Base-by-base conservation (phyloP, 2,888 invertebrate species). In the Globia sparganii region DNA sequence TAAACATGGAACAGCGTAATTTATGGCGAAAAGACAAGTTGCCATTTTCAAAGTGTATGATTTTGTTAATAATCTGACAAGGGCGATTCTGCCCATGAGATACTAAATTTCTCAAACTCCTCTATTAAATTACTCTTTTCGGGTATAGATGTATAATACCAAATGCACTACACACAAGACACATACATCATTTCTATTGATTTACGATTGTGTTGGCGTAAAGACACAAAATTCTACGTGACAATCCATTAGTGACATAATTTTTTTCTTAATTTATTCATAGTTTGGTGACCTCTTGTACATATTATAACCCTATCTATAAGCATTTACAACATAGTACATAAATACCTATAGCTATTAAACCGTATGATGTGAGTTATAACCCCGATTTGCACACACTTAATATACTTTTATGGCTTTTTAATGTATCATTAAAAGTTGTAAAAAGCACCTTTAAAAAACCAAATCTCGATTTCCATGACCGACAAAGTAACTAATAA, bases 301-400 rank as follows among this genome's bases (percentile, higher is more conserved):
- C 77, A 77, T 65, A 75, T 85, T 43, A 59, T 53, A 72, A 72
- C 34, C 61, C 43, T 62, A 84, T 77, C 71, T 79, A 37, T 59
- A 74, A 66, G 28, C 58, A 76, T 72, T 82, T 75, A 40, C 77
- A 74, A 77, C 72, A 28, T 1, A 65, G 43, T 71, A 81, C 68
- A 56, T 79, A 72, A 80, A 81, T 79, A n/a, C n/a, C n/a, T n/a
- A 67, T 64, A 78, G 37, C 70, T 56, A 82, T 85, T 80, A 85
- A 86, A 80, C 43, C 49, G 15, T 56, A 71, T 73, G 37, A 82
- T 72, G 72, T 59, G 21, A 65, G 64, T 40, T 71, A 66, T 72
- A 82, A 78, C 79, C 77, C 71, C 66, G 81, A 84, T 88, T 85
- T 80, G 85, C 86, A 85, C 78, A 80, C 72, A 84, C 73, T 85